Evolutionary conservation across 2,113 vertebrate genomes (phyloP), one percentile per base, ranked within the genome.

Genomic region (Actenoides lindsayi): DNA sequence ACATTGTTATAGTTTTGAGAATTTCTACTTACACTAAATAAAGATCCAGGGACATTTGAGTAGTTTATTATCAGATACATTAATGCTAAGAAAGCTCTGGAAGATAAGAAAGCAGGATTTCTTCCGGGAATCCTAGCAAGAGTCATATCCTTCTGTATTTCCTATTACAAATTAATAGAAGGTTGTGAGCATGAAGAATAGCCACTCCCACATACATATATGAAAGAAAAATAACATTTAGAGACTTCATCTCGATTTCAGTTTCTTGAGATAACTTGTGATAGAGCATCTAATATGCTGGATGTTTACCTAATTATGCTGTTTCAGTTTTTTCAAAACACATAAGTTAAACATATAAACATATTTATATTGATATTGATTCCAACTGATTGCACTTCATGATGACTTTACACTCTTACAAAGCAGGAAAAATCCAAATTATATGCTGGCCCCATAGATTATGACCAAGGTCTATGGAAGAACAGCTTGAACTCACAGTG

Each of bases 11-110:
- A 81, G 51, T 78, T 97, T 90, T 91, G 71, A 94, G 91, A 87
- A 88, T 68, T 93, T 75, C 81, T 94, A 50, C 90, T 93, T 95
- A 90, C 53, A 53, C 39, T 89, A 42, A 93, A 87, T 33, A 87
- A 83, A 89, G 67, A 82, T 60, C 35, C 54, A 90, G 96, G 20
- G 56, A 78, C 44, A 69, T 90, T 71, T 90, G 64, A 53, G 76
- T 60, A 6, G n/a, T 44, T 82, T 93, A 50, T 67, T 73, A 64
- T 53, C 0, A 1, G 30, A 18, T 59, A 69, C 11, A 31, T n/a
- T 76, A 27, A 33, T 56, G n/a, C 39, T 89, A 84, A 80, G 76
- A 85, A 77, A 68, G 16, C 5, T 87, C 77, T 82, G 78, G 51
- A 78, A 73, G 85, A 94, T 20, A 90, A 69, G 30, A 46, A 31